Percentiles rank a stretch among this genome's conserved stretches.
Conservation (phyloP, 1,140 invertebrate genomes). For the Arctopsyche grandis region DNA sequence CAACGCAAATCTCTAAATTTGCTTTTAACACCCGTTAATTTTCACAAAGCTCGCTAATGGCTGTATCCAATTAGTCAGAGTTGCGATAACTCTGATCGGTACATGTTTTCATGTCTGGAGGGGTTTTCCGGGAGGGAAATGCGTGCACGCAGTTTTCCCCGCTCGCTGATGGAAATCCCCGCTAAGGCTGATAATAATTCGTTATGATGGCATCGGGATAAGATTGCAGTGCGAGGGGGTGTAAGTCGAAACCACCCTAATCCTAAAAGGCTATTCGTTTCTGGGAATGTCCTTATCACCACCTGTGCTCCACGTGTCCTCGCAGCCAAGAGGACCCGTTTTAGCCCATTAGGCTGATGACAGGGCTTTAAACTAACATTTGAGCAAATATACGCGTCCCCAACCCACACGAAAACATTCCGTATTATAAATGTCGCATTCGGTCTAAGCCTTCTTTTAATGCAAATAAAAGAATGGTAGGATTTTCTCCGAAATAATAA, state of each 20-base stretch:
- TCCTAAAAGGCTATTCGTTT: slow-evolving; percentile 38
- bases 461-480: background rate
- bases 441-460: background rate
- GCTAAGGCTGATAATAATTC: too few relatives aligned
- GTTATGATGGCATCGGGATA: too few relatives aligned
- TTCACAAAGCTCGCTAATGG: background rate
- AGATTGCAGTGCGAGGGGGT: too few relatives aligned
- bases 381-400: background rate
- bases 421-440: background rate
- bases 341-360: slow-evolving; percentile 20
- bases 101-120: background rate
- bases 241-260: background rate
- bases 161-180: too few relatives aligned
- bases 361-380: slow-evolving; percentile 13
- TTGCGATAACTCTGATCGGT: background rate
- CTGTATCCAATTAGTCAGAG: slow-evolving; percentile 8
- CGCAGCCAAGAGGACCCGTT: background rate
- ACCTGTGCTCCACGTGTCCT: slow-evolving; percentile 34
- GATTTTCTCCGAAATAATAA: too few relatives aligned
- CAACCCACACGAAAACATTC: background rate
- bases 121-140: background rate
- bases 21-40: slow-evolving; percentile 11
- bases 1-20: background rate
- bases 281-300: slow-evolving; percentile 38
- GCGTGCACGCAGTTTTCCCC: too few relatives aligned